A percentile compares a stretch with the other conserved stretches of the same genome.
phyloP scores from a whole-genome alignment of 2,113 vertebrate species.

The Erythrolamprus reginae region DNA sequence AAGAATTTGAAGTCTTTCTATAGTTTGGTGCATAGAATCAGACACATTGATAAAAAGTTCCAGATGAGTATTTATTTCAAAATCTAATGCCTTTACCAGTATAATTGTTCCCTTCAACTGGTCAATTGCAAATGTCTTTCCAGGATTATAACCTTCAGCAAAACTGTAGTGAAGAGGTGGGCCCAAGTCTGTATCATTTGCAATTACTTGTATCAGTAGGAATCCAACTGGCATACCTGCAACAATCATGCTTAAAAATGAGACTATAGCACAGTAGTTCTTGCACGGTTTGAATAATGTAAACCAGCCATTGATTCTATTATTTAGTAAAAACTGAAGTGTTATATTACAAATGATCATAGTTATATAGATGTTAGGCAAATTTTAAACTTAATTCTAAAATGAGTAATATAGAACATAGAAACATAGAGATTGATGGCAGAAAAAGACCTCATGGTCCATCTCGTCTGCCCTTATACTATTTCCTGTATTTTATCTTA shows the following conservation, averaged over 20 bases:
- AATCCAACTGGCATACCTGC: slow-evolving; percentile 80
- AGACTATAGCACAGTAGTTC: background rate
- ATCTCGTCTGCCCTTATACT: no score
- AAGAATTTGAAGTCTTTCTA: slow-evolving; percentile 69
- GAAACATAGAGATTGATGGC: no score
- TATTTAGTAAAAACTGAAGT: background rate
- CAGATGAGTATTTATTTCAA: slow-evolving; percentile 74
- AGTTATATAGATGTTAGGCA: background rate
- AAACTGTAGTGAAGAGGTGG: slow-evolving; percentile 81
- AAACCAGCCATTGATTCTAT: background rate
- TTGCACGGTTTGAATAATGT: background rate
- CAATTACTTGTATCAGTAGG: slow-evolving; percentile 74
- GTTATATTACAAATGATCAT: background rate
- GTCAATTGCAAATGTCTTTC: slow-evolving; percentile 77
- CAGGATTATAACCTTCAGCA: slow-evolving; percentile 58
- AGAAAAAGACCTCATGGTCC: no score
- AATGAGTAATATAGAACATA: no score
- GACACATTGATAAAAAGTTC: slow-evolving; percentile 72
- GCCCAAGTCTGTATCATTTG: slow-evolving; percentile 80
- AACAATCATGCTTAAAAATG: slow-evolving; percentile 43
- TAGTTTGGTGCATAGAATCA: slow-evolving; percentile 78
- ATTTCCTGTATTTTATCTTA: no score
- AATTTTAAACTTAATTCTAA: background rate
- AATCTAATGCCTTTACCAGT: slow-evolving; percentile 76
- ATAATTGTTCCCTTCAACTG: slow-evolving; percentile 73